Percentiles rank a stretch among this genome's conserved stretches.
phyloP scores from a whole-genome alignment of 2,888 invertebrate genomes.

The Ctena decussata region DNA sequence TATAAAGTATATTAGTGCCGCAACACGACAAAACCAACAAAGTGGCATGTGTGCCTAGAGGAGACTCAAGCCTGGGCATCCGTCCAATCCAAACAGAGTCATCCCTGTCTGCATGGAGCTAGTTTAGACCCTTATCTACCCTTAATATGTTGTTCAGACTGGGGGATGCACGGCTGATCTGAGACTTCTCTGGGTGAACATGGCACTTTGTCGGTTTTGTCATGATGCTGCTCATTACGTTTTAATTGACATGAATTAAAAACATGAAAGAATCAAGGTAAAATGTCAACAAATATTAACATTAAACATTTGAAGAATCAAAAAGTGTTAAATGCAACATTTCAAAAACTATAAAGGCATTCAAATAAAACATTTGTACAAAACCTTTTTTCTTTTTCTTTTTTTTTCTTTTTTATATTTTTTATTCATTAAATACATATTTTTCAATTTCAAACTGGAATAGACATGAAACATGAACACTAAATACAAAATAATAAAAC shows the following conservation, averaged over 20 bases:
- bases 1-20: neutral
- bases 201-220: no score
- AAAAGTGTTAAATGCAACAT: constrained; percentile 78
- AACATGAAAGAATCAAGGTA: constrained; percentile 76
- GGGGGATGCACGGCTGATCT: no score
- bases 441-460: constrained; percentile 75
- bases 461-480: constrained; percentile 79
- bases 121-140: no score
- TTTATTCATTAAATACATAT: constrained; percentile 62
- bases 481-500: constrained; percentile 75
- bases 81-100: no score
- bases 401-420: constrained; percentile 26
- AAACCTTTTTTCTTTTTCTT: constrained; percentile 60
- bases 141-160: no score
- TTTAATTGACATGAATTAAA: constrained; percentile 34
- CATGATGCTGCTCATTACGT: no score
- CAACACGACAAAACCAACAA: no score
- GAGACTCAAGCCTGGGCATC: no score
- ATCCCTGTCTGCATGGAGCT: no score
- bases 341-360: constrained; percentile 78
- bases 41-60: no score
- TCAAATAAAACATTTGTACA: constrained; percentile 75
- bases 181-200: no score
- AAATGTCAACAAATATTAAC: constrained; percentile 61
- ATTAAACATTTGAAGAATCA: constrained; percentile 74